Base-by-base conservation (phyloP, 2,888 invertebrate species). In the Automeris io region DNA sequence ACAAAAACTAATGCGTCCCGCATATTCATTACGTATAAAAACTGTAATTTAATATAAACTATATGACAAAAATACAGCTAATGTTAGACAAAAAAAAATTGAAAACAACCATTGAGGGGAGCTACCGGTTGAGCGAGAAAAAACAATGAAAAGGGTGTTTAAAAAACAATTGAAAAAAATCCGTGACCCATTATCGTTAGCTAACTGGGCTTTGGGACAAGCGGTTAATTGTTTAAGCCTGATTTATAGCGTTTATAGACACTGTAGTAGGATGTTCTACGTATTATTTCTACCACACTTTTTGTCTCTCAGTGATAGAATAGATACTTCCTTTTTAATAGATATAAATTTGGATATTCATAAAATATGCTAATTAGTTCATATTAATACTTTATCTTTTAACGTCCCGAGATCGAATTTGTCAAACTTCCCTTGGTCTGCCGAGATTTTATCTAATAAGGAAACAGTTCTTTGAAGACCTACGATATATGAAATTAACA, bases 21-120 rank as follows among this genome's bases (percentile, higher is more conserved):
- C 80, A 80, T 86, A 82, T 81, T 78, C 74, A 83, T 83, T 80
- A 78, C 76, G 44, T 45, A 74, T 55, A 82, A 82, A 83, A 83
- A 81, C 70, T 57, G 82, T 85, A 85, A 86, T 85, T 83, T 83
- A 83, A 85, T 85, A 85, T 82, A 85, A 85, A 83, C 73, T 79
- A 81, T 74, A 76, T 63, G 77, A 82, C 79, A 77, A 73, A 75
- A 83, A 83, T 78, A 75, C 61, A 54, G 81, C 78, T 70, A 85
- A 80, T 81, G 68, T 61, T 56, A 54, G 51, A 56, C 42, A 52
- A 77, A 81, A 80, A 79, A 77, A 51, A 51, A 35, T 58, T 57
- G 52, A 78, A 79, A 82, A 83, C 64, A 47, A 42, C 44, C 46
- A 35, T 39, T 44, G 45, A 56, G 60, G 65, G 67, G 66, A 59